Evolutionary conservation across 2,888 invertebrate species (phyloP).

Genomic region (Hipparchia semele): DNA sequence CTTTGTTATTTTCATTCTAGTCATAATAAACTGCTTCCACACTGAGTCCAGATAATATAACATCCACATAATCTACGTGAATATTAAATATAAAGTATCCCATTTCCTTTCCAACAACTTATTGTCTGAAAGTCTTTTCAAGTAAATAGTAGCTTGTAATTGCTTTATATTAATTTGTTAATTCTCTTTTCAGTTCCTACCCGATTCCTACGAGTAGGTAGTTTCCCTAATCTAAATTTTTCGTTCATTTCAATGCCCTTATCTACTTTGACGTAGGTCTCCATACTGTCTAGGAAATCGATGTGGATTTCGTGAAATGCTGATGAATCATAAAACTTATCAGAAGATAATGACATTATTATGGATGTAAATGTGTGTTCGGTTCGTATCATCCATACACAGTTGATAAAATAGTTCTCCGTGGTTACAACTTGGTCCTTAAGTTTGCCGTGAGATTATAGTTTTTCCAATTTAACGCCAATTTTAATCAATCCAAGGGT

Average conservation of each 20-base stretch:
- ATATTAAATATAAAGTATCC: not conserved
- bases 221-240: not conserved
- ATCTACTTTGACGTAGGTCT: slow-evolving; percentile 7
- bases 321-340: slow-evolving; percentile 13
- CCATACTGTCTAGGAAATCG: slow-evolving; percentile 6
- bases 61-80: not conserved
- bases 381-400: too few species aligned
- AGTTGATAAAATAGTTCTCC: not conserved
- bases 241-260: not conserved
- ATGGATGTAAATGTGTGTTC: too few species aligned
- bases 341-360: not conserved
- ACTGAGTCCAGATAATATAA: not conserved
- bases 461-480: not conserved
- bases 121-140: not conserved
- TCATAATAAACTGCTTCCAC: slow-evolving; percentile 13
- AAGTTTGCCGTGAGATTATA: not conserved
- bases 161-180: not conserved
- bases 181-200: not conserved
- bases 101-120: not conserved
- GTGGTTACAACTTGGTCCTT: not conserved
- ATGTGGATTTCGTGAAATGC: not conserved
- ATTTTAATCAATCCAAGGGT: too few species aligned
- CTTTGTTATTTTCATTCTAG: slow-evolving; percentile 10
- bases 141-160: not conserved
- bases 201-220: not conserved